These are phyloP conservation scores for Lacanobia oleracea DNA, from an alignment of 2,888 invertebrate species.

Conservation along the genomic window DNA sequence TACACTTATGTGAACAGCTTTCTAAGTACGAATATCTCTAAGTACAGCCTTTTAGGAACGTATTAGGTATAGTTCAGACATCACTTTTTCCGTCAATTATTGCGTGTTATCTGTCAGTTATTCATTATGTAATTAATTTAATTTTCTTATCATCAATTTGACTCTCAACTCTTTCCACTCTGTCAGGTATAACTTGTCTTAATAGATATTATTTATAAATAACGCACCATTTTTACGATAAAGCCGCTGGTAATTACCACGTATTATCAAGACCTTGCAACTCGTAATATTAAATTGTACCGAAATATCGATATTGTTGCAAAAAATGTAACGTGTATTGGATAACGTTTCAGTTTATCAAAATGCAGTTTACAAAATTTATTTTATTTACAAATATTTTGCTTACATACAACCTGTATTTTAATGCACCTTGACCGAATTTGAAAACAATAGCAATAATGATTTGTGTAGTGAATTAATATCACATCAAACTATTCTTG, in stretches of 20 bases:
- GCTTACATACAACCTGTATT: background rate
- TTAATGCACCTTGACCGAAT: slow-evolving; percentile 29
- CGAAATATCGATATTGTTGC: slow-evolving; percentile 7
- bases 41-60: too few species aligned
- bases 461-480: slow-evolving; percentile 24
- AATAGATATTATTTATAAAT: background rate
- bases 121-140: too few species aligned
- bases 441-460: slow-evolving; percentile 21
- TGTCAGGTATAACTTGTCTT: background rate
- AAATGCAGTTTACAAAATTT: background rate
- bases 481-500: slow-evolving; percentile 34
- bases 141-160: too few species aligned
- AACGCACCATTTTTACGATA: slow-evolving; percentile 4
- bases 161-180: background rate
- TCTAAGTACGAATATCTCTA: too few species aligned
- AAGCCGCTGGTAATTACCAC: background rate
- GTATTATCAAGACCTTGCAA: slow-evolving; percentile 6
- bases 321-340: slow-evolving; percentile 9
- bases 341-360: slow-evolving; percentile 6
- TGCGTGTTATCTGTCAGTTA: too few species aligned
- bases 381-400: too few species aligned
- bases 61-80: too few species aligned
- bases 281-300: slow-evolving; percentile 1
- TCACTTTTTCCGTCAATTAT: too few species aligned
- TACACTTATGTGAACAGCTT: too few species aligned